Evolutionary conservation across 2,888 invertebrate species (phyloP), one percentile per base, ranked within the genome.

Genomic region (Torymus aiolomorphi): DNA sequence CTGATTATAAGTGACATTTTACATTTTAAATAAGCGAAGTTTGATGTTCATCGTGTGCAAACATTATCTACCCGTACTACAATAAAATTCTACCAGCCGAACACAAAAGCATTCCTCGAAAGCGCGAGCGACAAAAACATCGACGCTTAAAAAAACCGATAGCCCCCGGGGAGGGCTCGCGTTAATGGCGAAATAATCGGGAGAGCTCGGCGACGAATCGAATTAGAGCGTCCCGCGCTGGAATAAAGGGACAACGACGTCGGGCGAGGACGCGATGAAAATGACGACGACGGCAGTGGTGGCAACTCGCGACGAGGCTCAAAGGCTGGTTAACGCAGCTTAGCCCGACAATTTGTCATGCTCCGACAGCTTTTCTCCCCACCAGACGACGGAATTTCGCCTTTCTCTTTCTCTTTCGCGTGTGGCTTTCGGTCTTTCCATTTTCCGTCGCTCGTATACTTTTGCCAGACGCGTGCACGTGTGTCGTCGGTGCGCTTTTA

Each of bases 321-420:
- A 86, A 87, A 87, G 87, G 85, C 88, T 89, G 89, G 88, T 89
- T 88, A 89, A 88, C 88, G 88, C 88, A 89, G 89, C 89, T 89
- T 89, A 88, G 88, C 88, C 84, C 84, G 87, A 86, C 88, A 87
- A 89, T 89, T 89, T 88, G 88, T 89, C 89, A 89, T 87, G 87
- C 88, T 88, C 84, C 87, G 89, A 89, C 89, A 88, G 88, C 84
- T 81, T 82, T 78, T 67, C 74, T 72, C 56, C 31, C 67, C 70
- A 14, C 18, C 4, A 61, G 51, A 73, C 54, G 31, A 18, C 49
- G 16, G 57, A 16, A 31, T 20, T 72, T 72, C 63, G 56, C 74
- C 69, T 56, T 74, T 82, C 57, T 66, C 80, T 76, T 56, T 80
- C 76, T 74, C 80, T 63, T 56, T 54, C n/a, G 13, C 59, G 4